These are phyloP conservation scores for Amphiura filiformis DNA, from an alignment of 35 echinoderm and acorn worm genomes.

Conservation along the genomic window DNA sequence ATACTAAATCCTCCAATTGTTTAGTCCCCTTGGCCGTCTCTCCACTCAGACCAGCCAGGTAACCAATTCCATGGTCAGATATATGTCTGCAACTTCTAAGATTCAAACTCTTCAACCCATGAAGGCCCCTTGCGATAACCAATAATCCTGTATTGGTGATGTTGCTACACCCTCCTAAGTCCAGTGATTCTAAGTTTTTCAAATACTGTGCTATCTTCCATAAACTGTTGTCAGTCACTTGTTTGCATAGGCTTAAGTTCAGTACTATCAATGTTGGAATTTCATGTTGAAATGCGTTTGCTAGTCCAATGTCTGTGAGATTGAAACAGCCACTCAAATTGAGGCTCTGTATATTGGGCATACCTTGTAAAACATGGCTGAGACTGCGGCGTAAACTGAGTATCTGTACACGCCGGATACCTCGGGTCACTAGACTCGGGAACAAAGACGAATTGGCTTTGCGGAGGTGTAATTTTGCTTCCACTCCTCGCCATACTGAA, in stretches of 20 bases:
- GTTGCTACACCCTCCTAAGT: conserved; percentile 94
- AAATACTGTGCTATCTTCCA: conserved; percentile 91
- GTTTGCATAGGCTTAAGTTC: conserved; percentile 97
- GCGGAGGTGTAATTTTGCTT: conserved; percentile 94
- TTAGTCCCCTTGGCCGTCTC: conserved; percentile 60
- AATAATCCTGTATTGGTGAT: conserved; percentile 91
- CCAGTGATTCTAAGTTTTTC: conserved; percentile 75
- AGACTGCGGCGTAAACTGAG: conserved; percentile 90
- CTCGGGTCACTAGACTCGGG: conserved; percentile 84
- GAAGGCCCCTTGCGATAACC: conserved; percentile 83
- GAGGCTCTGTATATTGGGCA: conserved; percentile 94
- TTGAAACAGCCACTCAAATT: conserved; percentile 99
- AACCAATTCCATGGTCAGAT: conserved; percentile 86
- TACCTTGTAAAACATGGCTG: conserved; percentile 92
- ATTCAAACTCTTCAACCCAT: conserved; percentile 91
- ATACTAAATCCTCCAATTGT: conserved; percentile 72
- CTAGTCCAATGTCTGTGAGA: conserved; percentile 88
- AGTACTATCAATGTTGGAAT: conserved; percentile 89
- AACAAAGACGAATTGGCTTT: conserved; percentile 94
- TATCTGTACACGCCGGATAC: conserved; percentile 93
- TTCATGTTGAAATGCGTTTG: conserved; percentile 80
- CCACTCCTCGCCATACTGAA: conserved; percentile 96
- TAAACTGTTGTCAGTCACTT: conserved; percentile 94
- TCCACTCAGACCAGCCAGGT: conserved; percentile 63
- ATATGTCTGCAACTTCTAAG: conserved; percentile 91